These are phyloP conservation scores for Caenorhabditis sp. DNA, from an alignment of 2,888 invertebrate species.

Conservation along the genomic window DNA sequence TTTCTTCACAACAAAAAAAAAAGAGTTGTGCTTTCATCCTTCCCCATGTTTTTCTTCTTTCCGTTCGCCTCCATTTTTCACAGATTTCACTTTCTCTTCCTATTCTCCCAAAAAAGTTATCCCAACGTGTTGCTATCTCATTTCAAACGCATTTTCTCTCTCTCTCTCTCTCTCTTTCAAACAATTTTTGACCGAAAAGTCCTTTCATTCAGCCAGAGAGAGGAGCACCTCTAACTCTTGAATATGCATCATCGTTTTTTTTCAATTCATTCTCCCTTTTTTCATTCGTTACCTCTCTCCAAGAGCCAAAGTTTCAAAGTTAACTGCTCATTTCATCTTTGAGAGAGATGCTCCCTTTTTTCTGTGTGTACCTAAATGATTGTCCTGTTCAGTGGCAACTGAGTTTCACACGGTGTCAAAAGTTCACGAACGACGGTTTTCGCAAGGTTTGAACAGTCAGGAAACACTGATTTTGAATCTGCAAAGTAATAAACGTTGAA, in stretches of 20 bases:
- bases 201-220: conserved; percentile 8
- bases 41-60: conserved; percentile 23
- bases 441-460: not conserved
- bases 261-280: conserved; percentile 21
- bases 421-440: conserved; percentile 21
- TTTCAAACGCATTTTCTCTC: conserved; percentile 18
- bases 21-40: conserved; percentile 35
- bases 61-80: conserved; percentile 31
- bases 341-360: not conserved
- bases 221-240: conserved; percentile 1
- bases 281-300: conserved; percentile 4
- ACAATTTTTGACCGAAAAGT: not conserved
- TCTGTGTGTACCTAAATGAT: conserved; percentile 37
- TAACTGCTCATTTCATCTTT: conserved; percentile 26
- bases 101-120: conserved; percentile 4
- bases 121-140: not conserved
- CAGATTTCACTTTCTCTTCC: conserved; percentile 23
- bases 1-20: conserved; percentile 1
- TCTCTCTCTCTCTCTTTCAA: too few species aligned
- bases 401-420: conserved; percentile 34
- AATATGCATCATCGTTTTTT: conserved; percentile 49
- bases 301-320: conserved; percentile 53
- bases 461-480: conserved; percentile 10
- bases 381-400: conserved; percentile 51
- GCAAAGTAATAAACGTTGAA: not conserved